Evolutionary conservation across 2,797 vertebrate species (phyloP), one percentile per base, ranked within the genome.

Genomic region (Steatocranus sp.): DNA sequence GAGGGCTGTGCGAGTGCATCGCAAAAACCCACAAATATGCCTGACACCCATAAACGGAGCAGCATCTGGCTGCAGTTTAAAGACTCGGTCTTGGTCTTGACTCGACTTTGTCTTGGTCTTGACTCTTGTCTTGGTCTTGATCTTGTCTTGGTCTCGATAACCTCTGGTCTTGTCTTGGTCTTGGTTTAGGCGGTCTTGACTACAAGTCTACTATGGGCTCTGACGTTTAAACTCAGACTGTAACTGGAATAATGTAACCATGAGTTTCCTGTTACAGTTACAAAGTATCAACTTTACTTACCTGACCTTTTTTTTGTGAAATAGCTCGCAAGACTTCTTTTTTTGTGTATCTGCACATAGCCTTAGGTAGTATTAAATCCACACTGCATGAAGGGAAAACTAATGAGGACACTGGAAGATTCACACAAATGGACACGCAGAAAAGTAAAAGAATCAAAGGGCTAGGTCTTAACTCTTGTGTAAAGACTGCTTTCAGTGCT

Each of bases 21-120:
- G 1, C 18, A 49, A 49, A 49, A 51, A 12, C 49, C 2, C 1
- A 50, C 2, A 23, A 50, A 50, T 50, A 51, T 51, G 49, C 49
- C 49, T 7, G 49, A 51, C 0, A 23, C 49, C n/a, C 0, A 0
- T n/a, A 49, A 49, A 49, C 9, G 2, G 3, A 49, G 11, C 48
- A 49, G 2, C 18, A 49, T 49, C 48, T n/a, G 48, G 18, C 1
- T 11, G 49, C 49, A 20, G 10, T 50, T 50, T 23, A 23, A 51
- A 51, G 5, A 50, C 49, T n/a, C n/a, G n/a, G 11, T 53, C 50
- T 53, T 25, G 11, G 41, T 15, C 41, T 43, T 15, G 41, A 17
- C 14, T 43, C 14, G 6, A 11, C n/a, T n/a, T n/a, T 43, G 14
- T 11, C 36, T 36, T 38, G 36, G 46, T 6, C n/a, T 50, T 20